A percentile compares a stretch with the other conserved stretches of the same genome.
Conservation (phyloP, 2,113 vertebrate genomes). For the Pipra filicauda region DNA sequence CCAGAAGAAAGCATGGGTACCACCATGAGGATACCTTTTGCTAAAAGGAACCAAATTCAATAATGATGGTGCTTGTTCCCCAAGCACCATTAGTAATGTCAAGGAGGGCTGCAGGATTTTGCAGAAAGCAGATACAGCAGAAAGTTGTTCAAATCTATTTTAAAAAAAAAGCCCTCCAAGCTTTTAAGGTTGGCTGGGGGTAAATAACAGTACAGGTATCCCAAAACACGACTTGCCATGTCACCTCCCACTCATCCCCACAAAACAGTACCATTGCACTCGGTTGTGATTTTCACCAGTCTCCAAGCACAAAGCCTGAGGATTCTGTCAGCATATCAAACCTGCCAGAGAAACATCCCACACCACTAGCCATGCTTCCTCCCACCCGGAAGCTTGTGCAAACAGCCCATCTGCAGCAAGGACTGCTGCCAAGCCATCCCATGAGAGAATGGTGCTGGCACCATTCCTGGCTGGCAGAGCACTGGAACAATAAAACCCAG, state of each 20-base stretch:
- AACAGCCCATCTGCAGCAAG: not conserved
- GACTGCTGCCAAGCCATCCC: not conserved
- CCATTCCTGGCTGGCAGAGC: fast-evolving
- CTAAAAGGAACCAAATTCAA: not conserved
- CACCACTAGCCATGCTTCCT: not conserved
- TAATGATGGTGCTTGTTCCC: not conserved
- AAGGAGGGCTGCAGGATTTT: not conserved
- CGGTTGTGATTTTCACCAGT: not conserved
- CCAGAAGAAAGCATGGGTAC: not conserved
- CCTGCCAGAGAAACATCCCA: not conserved
- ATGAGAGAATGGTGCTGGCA: fast-evolving
- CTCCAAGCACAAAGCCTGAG: not conserved
- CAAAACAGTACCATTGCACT: not conserved
- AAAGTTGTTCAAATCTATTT: not conserved
- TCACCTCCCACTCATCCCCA: fast-evolving
- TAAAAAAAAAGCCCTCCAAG: not conserved
- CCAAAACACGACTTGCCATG: fast-evolving
- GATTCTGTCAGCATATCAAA: not conserved
- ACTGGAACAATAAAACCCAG: not conserved
- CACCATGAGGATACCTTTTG: fast-evolving
- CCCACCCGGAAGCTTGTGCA: not conserved
- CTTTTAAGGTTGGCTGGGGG: not conserved
- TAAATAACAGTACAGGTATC: not conserved
- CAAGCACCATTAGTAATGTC: fast-evolving
- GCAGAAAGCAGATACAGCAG: not conserved